Conservation (phyloP, 2,888 invertebrate species). For the Eristalis arbustorum region DNA sequence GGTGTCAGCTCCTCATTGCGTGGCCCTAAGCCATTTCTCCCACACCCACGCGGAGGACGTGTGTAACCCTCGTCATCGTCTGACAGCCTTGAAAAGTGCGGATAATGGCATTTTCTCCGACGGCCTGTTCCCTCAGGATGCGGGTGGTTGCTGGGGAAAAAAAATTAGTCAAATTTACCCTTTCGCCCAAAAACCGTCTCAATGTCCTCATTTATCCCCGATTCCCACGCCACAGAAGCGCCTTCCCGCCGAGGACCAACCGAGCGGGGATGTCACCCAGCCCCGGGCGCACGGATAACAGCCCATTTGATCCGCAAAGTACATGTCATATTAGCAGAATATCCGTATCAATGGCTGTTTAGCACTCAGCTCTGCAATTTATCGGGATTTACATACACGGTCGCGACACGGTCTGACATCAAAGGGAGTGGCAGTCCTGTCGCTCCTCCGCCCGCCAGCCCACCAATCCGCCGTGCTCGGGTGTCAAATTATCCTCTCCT, state of each 20-base stretch:
- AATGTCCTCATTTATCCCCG: no score
- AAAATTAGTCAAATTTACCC: background rate
- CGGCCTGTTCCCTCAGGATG: no score
- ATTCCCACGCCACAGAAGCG: background rate
- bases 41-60: no score
- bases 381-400: constrained; percentile 36
- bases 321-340: constrained; percentile 68
- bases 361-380: constrained; percentile 33
- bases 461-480: constrained; percentile 18
- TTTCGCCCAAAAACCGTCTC: background rate
- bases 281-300: constrained; percentile 49
- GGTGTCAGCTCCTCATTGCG: no score
- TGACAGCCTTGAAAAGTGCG: background rate
- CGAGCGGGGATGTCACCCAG: background rate
- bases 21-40: no score
- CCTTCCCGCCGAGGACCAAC: no score
- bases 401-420: constrained; percentile 17
- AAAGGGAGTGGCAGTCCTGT: constrained; percentile 46
- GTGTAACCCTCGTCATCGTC: no score
- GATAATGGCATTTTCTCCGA: background rate
- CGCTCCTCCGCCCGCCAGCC: constrained; percentile 30
- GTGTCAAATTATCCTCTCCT: constrained; percentile 64
- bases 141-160: no score
- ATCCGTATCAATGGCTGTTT: constrained; percentile 63
- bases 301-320: constrained; percentile 62